Evolutionary conservation across 2,797 vertebrate genomes (phyloP), one percentile per base, ranked within the genome.

Genomic region (Characodon lateralis): DNA sequence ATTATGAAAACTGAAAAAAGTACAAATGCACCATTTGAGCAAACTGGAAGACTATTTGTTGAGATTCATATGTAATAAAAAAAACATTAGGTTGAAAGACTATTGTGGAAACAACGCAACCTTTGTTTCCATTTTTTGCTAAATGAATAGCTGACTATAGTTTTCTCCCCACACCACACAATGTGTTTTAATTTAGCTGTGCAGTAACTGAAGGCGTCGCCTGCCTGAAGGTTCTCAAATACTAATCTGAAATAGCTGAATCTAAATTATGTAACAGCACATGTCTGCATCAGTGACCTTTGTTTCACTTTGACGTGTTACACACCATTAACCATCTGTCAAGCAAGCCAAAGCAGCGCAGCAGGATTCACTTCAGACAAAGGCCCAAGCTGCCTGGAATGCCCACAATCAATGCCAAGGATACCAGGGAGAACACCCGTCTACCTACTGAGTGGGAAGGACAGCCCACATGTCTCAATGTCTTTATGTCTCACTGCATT

Each of bases 251-350:
- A 76, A 77, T 75, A 20, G 72, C 80, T 39, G 16, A 65, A 80
- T 82, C 74, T 88, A 86, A 91, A 91, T 89, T 24, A 89, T 89
- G 78, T 83, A 83, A 83, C 50, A 83, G 74, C 65, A 80, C 58
- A 84, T 20, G 81, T 88, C 80, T 75, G 78, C 65, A 78, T 85
- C 43, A 6, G 80, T 89, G 87, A 91, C 87, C 91, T 93, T 90
- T 87, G 86, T 83, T 88, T 90, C 88, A 85, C 82, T 81, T 72
- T 81, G 86, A 87, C 39, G 55, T 77, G 87, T 84, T 84, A 77
- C 79, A 89, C 89, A 72, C 89, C 84, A 91, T 89, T 89, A 89
- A 81, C 94, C 95, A 95, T 94, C 94, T 95, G 95, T 93, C 89
- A 86, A 77, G 78, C 77, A 14, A 70, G 75, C 14, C 63, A 72